These are phyloP conservation scores for Ochropleura plecta DNA, from an alignment of 2,888 invertebrate species.

Conservation along the genomic window DNA sequence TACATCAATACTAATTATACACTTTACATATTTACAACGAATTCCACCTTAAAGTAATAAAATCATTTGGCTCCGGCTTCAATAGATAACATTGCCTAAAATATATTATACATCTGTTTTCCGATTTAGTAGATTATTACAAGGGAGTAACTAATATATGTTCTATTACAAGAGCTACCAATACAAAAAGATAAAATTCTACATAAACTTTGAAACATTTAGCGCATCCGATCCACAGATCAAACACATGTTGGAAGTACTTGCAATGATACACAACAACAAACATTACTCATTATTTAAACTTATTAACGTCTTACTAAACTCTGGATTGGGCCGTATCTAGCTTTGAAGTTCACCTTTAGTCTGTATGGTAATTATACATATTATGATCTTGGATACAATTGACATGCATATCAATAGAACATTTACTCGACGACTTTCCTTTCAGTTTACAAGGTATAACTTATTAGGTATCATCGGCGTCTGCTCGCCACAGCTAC, in stretches of 20 bases:
- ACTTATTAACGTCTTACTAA: conserved; percentile 34
- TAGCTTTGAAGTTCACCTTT: conserved; percentile 45
- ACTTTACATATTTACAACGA: conserved; percentile 70
- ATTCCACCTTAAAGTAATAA: conserved; percentile 61
- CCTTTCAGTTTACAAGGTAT: conserved; percentile 34
- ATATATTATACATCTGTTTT: conserved; percentile 31
- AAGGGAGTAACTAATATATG: neutral
- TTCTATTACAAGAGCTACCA: conserved; percentile 11
- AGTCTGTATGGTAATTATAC: conserved; percentile 43
- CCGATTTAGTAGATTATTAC: conserved; percentile 26
- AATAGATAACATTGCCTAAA: conserved; percentile 37
- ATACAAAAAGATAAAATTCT: conserved; percentile 3
- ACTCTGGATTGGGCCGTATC: conserved; percentile 29
- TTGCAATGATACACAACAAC: conserved; percentile 30
- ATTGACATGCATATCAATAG: conserved; percentile 50
- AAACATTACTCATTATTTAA: conserved; percentile 32
- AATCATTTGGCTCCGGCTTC: conserved; percentile 47
- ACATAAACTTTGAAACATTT: conserved; percentile 14
- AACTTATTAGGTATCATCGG: conserved; percentile 48
- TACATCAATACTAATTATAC: conserved; percentile 49
- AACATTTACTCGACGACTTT: conserved; percentile 52
- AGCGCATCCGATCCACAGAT: neutral
- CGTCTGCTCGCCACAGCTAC: conserved; percentile 47
- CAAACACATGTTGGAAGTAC: conserved; percentile 13
- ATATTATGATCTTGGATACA: conserved; percentile 60